Base-by-base conservation (phyloP, 2,797 vertebrate species). In the Karalla daura region DNA sequence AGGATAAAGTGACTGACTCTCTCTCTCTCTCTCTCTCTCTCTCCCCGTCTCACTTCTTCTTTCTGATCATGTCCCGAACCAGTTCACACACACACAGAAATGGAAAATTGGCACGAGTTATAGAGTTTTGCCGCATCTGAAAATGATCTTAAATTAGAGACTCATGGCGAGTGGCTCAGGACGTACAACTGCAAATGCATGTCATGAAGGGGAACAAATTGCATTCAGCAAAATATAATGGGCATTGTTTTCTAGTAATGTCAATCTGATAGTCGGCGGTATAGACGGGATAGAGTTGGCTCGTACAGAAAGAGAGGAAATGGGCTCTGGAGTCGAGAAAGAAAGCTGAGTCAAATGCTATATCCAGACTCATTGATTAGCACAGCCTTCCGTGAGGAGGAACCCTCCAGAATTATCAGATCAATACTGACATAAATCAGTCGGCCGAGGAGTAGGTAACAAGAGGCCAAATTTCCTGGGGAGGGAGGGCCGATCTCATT, bases 341-440 rank as follows among this genome's bases (percentile, higher is more conserved):
- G 78, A 78, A 86, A 89, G 59, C 60, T 21, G 69, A 89, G 82
- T 56, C 69, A 52, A 52, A 74, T 53, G 65, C 55, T 85, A 85
- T 78, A 81, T 84, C 70, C 15, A 45, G 78, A 86, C 52, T 62
- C 63, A 85, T 77, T 84, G 86, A 86, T 85, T 77, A 74, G 58
- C 43, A 44, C 52, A 76, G 50, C 24, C 69, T 84, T 84, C 78
- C 67, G 51, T 76, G 50, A 70, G 76, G 72, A 80, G 74, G 70
- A 81, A 65, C 78, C 50, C 61, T 86, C 60, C 43, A 12, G 61
- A 72, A 74, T 64, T 49, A 83, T 84, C 69, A 18, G 76, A 87
- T 91, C 88, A 78, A 88, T 88, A 78, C 37, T 0, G 7, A 51
- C 54, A 59, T 82, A 68, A 84, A 89, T 90, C 81, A 80, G 52